A percentile compares a stretch with the other conserved stretches of the same genome.
phyloP scores from a whole-genome alignment of 1,140 invertebrate species.

The Tetramorium parvispinum region DNA sequence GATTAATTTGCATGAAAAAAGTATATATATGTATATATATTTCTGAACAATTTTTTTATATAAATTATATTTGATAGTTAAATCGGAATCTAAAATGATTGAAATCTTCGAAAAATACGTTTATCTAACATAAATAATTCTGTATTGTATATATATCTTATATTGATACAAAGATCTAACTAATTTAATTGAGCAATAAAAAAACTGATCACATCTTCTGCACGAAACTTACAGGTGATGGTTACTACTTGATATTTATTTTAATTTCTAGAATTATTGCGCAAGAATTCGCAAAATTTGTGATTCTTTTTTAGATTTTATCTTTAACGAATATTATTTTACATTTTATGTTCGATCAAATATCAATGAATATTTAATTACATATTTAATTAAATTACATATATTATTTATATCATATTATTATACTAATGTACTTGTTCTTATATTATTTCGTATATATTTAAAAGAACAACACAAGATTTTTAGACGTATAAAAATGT shows the following conservation, averaged over 20 bases:
- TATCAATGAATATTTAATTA: neutral
- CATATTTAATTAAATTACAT: neutral
- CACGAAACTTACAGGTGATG: constrained; percentile 8
- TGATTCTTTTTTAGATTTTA: neutral
- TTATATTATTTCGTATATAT: neutral
- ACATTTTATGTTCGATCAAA: neutral
- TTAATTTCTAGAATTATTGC: neutral
- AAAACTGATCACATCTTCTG: neutral
- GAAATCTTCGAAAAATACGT: neutral
- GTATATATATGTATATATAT: neutral
- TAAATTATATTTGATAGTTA: neutral
- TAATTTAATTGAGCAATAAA: constrained; percentile 1
- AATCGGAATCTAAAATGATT: neutral
- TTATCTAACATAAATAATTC: neutral
- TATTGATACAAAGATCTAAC: neutral
- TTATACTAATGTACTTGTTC: neutral
- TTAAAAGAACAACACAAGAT: neutral
- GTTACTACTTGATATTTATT: neutral
- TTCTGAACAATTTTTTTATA: neutral
- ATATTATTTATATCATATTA: constrained; percentile 23
- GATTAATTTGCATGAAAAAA: neutral
- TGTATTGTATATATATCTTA: neutral
- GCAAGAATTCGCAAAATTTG: neutral
- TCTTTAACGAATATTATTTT: neutral
- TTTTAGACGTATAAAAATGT: neutral